A percentile compares a stretch with the other conserved stretches of the same genome.
These are phyloP conservation scores for Puma concolor DNA, from an alignment of 2,113 vertebrate genomes.

Conservation along the genomic window DNA sequence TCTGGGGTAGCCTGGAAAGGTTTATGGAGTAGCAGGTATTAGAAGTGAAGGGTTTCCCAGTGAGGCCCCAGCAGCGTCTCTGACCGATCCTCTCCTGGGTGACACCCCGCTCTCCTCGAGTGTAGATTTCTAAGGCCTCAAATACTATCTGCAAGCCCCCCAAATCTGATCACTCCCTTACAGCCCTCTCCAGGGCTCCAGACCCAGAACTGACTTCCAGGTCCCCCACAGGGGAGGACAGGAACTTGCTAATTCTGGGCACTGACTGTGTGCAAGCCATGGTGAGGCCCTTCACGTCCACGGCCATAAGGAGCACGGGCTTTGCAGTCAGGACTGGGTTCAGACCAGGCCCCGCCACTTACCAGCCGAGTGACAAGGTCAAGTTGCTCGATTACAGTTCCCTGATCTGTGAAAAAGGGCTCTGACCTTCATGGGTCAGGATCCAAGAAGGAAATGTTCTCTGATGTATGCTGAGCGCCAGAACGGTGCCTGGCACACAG, in stretches of 20 bases:
- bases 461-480: neutral
- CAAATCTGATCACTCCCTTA: neutral
- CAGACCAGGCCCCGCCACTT: neutral
- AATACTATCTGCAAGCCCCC: neutral
- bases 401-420: neutral
- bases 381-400: neutral
- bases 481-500: neutral
- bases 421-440: neutral
- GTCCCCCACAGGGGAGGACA: neutral
- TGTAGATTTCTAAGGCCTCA: neutral
- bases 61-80: neutral
- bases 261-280: fast-evolving
- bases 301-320: neutral
- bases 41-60: neutral
- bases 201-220: neutral
- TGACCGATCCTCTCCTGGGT: neutral
- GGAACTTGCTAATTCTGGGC: neutral
- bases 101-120: neutral
- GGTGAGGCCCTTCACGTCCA: neutral
- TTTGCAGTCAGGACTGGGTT: neutral
- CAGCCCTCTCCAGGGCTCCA: neutral
- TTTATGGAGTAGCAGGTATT: neutral
- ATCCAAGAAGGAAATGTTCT: constrained; percentile 30
- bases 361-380: neutral
- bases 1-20: neutral